These are phyloP conservation scores for Nycticorax nycticorax DNA, from an alignment of 2,113 vertebrate species.

Conservation along the genomic window DNA sequence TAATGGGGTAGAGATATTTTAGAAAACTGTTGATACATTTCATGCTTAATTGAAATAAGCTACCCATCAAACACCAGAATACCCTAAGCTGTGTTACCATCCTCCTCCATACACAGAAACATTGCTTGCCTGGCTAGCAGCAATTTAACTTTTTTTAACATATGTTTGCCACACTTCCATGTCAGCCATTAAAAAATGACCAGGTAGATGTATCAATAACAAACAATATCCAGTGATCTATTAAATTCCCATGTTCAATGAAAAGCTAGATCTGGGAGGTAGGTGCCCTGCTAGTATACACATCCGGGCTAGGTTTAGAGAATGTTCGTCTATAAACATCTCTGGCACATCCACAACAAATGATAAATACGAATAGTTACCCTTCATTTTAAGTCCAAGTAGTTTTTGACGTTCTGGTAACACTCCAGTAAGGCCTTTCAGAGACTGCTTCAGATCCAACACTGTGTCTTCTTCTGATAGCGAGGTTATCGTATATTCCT, in stretches of 20 bases:
- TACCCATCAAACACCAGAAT: neutral
- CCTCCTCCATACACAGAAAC: neutral
- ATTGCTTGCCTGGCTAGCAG: neutral
- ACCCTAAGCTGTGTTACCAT: neutral
- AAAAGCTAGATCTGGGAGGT: neutral
- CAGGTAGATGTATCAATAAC: neutral
- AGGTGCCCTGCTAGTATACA: neutral
- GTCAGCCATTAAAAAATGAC: neutral
- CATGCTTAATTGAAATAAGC: neutral
- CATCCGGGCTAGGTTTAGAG: neutral
- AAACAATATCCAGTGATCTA: neutral
- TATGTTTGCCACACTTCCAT: neutral
- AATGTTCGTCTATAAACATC: neutral
- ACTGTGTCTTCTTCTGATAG: constrained; percentile 97
- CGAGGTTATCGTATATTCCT: constrained; percentile 94
- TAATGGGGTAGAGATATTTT: constrained; percentile 12
- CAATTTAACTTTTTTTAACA: neutral
- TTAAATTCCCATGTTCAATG: neutral
- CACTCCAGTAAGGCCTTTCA: constrained; percentile 94
- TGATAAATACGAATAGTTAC: constrained; percentile 64
- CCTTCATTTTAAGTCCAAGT: constrained; percentile 96
- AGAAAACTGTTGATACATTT: neutral
- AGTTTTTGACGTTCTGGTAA: constrained; percentile 95
- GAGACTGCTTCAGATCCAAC: constrained; percentile 94
- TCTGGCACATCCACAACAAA: neutral